Evolutionary conservation across 2,797 vertebrate species (phyloP), one percentile per base, ranked within the genome.

Genomic region (Molossus molossus): DNA sequence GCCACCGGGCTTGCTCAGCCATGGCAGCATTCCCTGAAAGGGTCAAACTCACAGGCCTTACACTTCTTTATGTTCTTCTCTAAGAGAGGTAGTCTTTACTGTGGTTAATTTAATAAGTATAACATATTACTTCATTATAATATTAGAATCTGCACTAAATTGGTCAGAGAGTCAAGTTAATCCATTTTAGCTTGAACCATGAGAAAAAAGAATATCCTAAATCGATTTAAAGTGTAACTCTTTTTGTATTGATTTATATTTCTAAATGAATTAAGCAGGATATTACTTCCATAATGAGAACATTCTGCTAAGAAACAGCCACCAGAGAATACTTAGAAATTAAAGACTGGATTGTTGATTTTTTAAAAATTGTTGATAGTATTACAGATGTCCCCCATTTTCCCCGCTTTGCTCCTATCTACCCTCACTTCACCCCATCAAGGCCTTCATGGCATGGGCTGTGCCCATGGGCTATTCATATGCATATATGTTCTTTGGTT

Each of bases 91-190:
- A 29, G n/a, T 50, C 82, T 92, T 86, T 69, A 57, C n/a, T 62
- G 53, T 17, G 65, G 40, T 50, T 81, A 81, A 77, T 82, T 76
- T 93, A 85, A 55, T 81, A 82, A 23, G 14, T 85, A 45, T 85
- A 60, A 64, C 20, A 27, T 88, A 79, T 92, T 90, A 65, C 45
- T 50, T 64, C 23, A 50, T 90, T 83, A 72, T 86, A 92, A 82
- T 88, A 96, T 92, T 94, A 76, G 29, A 50, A 87, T 83, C 53
- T 73, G 53, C 9, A 75, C 9, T 95, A 82, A 70, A 82, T 94
- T 96, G 64, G 20, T 75, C 23, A 94, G 62, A 60, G 45, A 95
- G 58, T 60, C 6, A 85, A 69, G n/a, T 70, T 73, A 91, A 6
- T 55, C 23, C 40, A 48, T 89, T 89, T 95, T 70, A 92, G 73